Conservation (phyloP, 2,113 vertebrate species). For the Myotis lucifugus region DNA sequence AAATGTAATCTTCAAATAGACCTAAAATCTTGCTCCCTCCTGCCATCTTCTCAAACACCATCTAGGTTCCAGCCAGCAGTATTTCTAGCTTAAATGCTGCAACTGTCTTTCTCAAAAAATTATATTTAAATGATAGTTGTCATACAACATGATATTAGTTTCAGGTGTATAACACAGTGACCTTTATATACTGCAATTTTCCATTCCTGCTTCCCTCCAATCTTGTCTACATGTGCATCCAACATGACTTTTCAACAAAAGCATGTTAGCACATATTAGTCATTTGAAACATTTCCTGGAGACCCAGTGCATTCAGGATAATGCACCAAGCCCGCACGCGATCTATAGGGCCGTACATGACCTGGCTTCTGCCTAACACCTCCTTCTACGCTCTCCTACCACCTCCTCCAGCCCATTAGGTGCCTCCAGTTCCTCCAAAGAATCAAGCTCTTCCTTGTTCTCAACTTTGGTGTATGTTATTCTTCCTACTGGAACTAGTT, state of each 20-base stretch:
- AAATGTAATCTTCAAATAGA: not conserved
- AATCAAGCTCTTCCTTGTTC: not conserved
- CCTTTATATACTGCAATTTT: not conserved
- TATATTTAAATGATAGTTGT: not conserved
- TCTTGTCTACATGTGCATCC: not conserved
- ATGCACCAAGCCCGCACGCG: not conserved
- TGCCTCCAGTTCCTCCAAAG: not conserved
- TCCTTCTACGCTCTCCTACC: not conserved
- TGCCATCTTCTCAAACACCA: not conserved
- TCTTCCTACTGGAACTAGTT: constrained; percentile 11
- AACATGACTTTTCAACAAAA: not conserved
- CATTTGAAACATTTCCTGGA: not conserved
- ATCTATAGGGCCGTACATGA: not conserved
- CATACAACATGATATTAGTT: not conserved
- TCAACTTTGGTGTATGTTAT: not conserved
- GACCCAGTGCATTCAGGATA: not conserved
- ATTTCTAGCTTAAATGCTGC: not conserved
- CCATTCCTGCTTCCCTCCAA: not conserved
- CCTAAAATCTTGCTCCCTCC: not conserved
- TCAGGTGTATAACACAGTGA: not conserved
- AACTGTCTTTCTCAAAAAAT: not conserved
- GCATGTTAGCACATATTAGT: not conserved
- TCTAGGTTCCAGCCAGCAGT: not conserved
- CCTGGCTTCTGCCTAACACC: not conserved
- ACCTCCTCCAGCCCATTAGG: not conserved